Base-by-base conservation (phyloP, 2,113 vertebrate genomes). In the Lates calcarifer region DNA sequence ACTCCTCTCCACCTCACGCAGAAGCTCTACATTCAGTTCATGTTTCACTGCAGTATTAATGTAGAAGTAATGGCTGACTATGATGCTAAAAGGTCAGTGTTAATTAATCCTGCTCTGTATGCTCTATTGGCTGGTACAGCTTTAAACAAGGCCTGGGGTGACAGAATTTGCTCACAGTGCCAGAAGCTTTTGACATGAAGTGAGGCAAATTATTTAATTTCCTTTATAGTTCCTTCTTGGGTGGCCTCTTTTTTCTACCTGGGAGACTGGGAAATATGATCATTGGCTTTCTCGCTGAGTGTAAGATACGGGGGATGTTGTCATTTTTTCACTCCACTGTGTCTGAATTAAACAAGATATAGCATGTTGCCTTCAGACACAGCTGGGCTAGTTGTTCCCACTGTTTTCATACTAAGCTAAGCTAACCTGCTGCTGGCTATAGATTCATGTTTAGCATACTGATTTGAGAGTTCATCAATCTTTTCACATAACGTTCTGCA, bases 11-110 rank as follows among this genome's bases (percentile, higher is more conserved):
- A 62, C 12, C 13, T 58, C 56, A 49, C 65, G 26, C 65, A 65
- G 51, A 64, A 66, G 63, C 65, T 82, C 66, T 47, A 62, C 67
- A 89, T 82, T 89, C 58, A 74, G 57, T 47, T 63, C 29, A 37
- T 82, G 73, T 88, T 72, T 80, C 79, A 81, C 78, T 81, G 65
- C 81, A 78, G 79, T 57, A 63, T 63, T 84, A 74, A 58, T 58
- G 58, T 79, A 49, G 67, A 65, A 74, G 55, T 62, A 70, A 82
- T 72, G 49, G 43, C 49, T 61, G 62, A 53, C 53, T 18, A 14
- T 81, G 56, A 80, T 31, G 22, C 72, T 51, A 56, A 85, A 82
- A 84, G 64, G 60, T 81, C 77, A 83, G 6, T n/a, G 33, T 49
- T 89, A 84, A 90, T 89, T 85, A 82, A 83, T 76, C 63, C 31